Conservation (phyloP, 2,113 vertebrate species). For the Ochotona curzoniae region DNA sequence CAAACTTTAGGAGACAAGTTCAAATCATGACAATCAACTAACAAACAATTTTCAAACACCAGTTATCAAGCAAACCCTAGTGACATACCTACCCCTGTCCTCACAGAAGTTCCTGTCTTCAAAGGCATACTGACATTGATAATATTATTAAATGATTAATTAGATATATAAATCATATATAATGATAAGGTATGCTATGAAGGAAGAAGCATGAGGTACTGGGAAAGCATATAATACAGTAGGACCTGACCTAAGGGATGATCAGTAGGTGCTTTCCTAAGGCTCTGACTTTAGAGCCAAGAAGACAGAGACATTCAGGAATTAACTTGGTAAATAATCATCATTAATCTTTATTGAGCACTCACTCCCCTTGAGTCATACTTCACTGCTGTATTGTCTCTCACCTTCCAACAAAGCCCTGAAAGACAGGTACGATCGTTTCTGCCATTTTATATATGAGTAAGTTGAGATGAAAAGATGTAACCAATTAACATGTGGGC, state of each 20-base stretch:
- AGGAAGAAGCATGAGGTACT: neutral
- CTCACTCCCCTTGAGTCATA: neutral
- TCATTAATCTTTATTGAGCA: neutral
- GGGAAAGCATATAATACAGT: neutral
- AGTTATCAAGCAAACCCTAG: too few species aligned
- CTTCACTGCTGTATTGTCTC: constrained; percentile 29
- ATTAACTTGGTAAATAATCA: neutral
- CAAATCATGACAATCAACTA: neutral
- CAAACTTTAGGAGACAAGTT: neutral
- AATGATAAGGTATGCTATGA: neutral
- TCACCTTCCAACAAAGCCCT: neutral
- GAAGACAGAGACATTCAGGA: neutral
- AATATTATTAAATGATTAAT: neutral
- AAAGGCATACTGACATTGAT: neutral
- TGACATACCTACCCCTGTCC: neutral
- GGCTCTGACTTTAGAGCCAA: neutral
- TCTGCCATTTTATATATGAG: constrained; percentile 7
- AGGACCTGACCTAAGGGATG: neutral
- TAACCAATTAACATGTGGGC: neutral
- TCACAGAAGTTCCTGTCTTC: neutral
- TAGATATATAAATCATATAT: neutral
- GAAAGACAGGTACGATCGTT: neutral
- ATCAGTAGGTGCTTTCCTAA: neutral
- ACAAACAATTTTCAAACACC: neutral
- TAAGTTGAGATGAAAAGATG: neutral